Evolutionary conservation across 2,113 vertebrate species (phyloP).

Genomic region (Agapornis roseicollis): DNA sequence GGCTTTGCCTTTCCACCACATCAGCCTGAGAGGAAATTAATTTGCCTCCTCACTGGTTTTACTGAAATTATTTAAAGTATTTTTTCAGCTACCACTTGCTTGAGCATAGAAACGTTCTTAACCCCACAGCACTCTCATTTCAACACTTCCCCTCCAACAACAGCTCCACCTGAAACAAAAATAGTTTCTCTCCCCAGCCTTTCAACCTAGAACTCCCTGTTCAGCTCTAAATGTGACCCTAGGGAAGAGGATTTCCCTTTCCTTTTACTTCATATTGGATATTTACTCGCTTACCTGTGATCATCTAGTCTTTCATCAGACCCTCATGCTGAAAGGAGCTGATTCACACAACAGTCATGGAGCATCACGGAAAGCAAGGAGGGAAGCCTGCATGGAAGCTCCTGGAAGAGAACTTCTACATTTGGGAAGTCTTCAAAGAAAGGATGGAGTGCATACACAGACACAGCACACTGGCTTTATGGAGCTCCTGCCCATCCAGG

Average conservation of each 20-base stretch:
- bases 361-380: background rate
- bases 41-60: background rate
- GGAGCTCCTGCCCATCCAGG: background rate
- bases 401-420: background rate
- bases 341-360: background rate
- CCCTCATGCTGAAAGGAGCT: background rate
- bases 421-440: background rate
- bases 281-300: background rate
- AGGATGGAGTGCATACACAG: background rate
- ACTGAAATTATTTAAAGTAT: constrained; percentile 2
- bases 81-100: background rate
- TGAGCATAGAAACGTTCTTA: background rate
- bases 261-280: background rate
- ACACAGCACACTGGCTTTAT: rapidly evolving
- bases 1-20: background rate
- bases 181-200: background rate
- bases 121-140: background rate
- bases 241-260: background rate
- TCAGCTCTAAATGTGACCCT: background rate
- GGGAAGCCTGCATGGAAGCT: background rate
- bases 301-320: background rate
- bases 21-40: constrained; percentile 6
- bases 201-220: background rate
- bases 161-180: constrained; percentile 19
- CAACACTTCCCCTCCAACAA: constrained; percentile 14